A percentile compares a stretch with the other conserved stretches of the same genome.
phyloP scores from a whole-genome alignment of 2,888 invertebrate genomes.

The Patella caerulea region DNA sequence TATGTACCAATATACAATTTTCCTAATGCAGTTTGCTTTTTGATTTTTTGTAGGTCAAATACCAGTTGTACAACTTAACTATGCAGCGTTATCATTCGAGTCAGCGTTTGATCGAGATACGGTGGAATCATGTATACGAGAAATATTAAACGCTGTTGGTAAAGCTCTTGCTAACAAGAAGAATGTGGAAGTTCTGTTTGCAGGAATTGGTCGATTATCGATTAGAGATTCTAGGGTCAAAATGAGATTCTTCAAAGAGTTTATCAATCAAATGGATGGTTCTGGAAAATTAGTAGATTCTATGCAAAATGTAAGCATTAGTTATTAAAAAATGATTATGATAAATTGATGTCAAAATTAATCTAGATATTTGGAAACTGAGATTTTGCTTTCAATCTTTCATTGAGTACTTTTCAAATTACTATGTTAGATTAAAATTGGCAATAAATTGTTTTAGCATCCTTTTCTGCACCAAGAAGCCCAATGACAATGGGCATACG shows the following conservation, averaged over 20 bases:
- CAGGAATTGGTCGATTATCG: conserved; percentile 67
- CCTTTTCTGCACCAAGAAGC: no score
- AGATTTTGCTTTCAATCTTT: no score
- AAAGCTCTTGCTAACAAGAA: conserved; percentile 61
- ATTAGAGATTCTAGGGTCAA: conserved; percentile 68
- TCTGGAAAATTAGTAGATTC: conserved; percentile 66
- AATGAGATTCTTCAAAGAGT: conserved; percentile 72
- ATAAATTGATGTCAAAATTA: no score
- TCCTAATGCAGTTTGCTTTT: background rate
- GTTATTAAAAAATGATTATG: no score
- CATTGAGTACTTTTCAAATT: no score
- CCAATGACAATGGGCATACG: no score
- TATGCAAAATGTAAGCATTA: conserved; percentile 68
- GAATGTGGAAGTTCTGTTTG: conserved; percentile 69
- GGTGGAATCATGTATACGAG: conserved; percentile 69
- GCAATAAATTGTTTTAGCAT: no score
- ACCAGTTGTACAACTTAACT: conserved; percentile 70
- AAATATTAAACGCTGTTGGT: conserved; percentile 66
- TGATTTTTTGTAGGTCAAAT: conserved; percentile 62
- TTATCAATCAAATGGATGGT: conserved; percentile 69
- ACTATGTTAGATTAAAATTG: no score
- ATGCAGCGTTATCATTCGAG: conserved; percentile 67
- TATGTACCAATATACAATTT: background rate
- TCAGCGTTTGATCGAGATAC: conserved; percentile 69
- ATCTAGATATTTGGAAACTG: no score